A percentile compares a stretch with the other conserved stretches of the same genome.
phyloP scores from a whole-genome alignment of 2,888 invertebrate species.

The Leistus spinibarbis region DNA sequence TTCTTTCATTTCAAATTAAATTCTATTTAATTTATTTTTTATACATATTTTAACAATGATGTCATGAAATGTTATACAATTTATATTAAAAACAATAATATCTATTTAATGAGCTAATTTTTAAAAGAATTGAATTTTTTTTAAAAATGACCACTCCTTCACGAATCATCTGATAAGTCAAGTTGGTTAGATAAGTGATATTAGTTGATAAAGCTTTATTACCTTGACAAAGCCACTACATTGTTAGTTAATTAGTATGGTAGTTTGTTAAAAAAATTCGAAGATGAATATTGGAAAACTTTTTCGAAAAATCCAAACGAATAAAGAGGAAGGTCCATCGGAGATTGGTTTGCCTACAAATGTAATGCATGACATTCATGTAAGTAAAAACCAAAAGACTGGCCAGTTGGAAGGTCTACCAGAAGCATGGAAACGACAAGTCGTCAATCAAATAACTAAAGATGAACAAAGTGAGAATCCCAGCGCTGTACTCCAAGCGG shows the following conservation, averaged over 20 bases:
- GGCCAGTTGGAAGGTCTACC: constrained; percentile 88
- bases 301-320: constrained; percentile 49
- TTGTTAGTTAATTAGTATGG: constrained; percentile 2
- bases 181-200: constrained; percentile 30
- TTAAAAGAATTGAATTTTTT: neutral
- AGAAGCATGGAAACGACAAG: constrained; percentile 76
- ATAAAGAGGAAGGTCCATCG: constrained; percentile 62
- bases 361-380: constrained; percentile 85
- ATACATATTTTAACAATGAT: neutral
- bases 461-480: constrained; percentile 91
- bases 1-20: neutral
- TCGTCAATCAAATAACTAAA: constrained; percentile 83
- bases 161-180: constrained; percentile 32
- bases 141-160: constrained; percentile 32
- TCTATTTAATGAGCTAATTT: neutral
- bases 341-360: constrained; percentile 85
- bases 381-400: constrained; percentile 80
- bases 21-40: neutral
- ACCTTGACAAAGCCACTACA: constrained; percentile 2
- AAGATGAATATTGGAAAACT: constrained; percentile 44
- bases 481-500: constrained; percentile 86
- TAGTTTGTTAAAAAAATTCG: constrained; percentile 10
- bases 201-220: constrained; percentile 25
- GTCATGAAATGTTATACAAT: neutral
- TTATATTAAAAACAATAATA: neutral